Evolutionary conservation across 2,113 vertebrate genomes (phyloP).

Genomic region (Pteropus alecto): DNA sequence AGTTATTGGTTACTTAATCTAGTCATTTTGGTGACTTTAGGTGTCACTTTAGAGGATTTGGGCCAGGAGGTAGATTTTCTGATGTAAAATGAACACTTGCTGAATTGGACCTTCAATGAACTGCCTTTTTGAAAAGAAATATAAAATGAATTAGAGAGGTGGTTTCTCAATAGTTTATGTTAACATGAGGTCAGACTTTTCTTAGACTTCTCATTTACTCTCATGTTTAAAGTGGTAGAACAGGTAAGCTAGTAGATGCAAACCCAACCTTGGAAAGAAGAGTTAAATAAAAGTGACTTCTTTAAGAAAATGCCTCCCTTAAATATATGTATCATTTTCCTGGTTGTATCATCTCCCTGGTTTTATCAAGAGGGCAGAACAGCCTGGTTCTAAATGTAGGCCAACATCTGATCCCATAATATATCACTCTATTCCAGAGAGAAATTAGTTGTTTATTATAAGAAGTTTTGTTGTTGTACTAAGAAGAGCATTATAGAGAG

Average conservation of each 20-base stretch:
- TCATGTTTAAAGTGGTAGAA: background rate
- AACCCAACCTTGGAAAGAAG: background rate
- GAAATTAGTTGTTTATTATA: background rate
- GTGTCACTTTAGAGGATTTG: background rate
- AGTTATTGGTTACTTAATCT: background rate
- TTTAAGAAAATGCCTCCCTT: background rate
- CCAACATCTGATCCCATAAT: background rate
- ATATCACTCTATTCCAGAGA: background rate
- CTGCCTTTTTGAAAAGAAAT: conserved; percentile 1
- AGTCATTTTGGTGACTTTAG: background rate
- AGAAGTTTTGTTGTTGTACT: background rate
- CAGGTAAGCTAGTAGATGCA: background rate
- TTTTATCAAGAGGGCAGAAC: background rate
- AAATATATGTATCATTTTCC: background rate
- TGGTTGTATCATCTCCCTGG: background rate
- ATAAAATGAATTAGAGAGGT: background rate
- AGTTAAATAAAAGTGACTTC: background rate
- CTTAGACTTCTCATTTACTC: background rate
- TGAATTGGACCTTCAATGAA: background rate
- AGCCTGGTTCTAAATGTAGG: background rate
- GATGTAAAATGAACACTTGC: background rate
- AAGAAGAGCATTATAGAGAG: background rate
- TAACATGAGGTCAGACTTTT: background rate
- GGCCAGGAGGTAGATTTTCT: background rate
- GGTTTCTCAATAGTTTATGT: background rate